A percentile compares a stretch with the other conserved stretches of the same genome.
phyloP scores from a whole-genome alignment of 1,140 invertebrate species.

The Lucilia cuprina region DNA sequence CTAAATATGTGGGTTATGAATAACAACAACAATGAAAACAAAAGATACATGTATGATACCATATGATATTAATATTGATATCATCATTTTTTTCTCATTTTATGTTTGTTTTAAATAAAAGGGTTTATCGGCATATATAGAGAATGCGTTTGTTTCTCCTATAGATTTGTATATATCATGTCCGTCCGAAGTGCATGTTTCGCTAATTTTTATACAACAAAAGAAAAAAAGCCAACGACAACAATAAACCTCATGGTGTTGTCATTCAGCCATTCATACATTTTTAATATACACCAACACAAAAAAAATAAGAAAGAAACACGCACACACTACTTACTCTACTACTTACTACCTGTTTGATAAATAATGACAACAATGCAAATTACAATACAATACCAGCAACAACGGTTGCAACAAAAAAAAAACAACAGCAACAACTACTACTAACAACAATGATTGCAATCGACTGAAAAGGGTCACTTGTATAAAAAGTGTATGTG shows the following conservation, averaged over 20 bases:
- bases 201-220: not conserved
- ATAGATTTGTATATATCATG: no score
- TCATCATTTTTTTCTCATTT: not conserved
- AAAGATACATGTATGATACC: not conserved
- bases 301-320: no score
- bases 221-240: not conserved
- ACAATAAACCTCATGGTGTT: not conserved
- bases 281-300: no score
- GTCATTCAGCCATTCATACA: not conserved
- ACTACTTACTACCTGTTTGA: not conserved
- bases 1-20: not conserved
- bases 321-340: not conserved
- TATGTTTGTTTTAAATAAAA: not conserved
- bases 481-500: not conserved
- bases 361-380: conserved; percentile 16
- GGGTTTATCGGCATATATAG: not conserved
- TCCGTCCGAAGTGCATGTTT: not conserved
- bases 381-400: not conserved
- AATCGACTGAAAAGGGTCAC: not conserved
- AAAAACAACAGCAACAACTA: not conserved
- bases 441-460: conserved; percentile 9
- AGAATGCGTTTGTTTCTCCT: no score
- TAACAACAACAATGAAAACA: not conserved
- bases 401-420: not conserved
- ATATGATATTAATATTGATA: no score